phyloP scores from a whole-genome alignment of 2,113 vertebrate species.

The Nerophis lumbriciformis region DNA sequence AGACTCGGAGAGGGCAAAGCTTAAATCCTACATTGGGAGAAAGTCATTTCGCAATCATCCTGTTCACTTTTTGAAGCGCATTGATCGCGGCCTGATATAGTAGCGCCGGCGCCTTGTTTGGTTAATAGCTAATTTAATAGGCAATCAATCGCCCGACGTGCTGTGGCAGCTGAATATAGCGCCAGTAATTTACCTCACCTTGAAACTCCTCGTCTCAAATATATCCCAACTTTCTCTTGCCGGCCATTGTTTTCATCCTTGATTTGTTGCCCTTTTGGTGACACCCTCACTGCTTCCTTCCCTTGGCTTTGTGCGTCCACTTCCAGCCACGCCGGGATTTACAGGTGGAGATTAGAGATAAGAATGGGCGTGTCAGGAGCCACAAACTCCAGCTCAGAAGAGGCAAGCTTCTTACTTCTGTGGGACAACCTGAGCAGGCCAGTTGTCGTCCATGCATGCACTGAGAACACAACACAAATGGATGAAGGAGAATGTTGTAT shows the following conservation, averaged over 20 bases:
- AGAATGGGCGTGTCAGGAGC: constrained; percentile 42
- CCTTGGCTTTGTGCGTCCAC: constrained; percentile 24
- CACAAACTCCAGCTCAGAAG: constrained; percentile 46
- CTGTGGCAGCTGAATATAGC: constrained; percentile 23
- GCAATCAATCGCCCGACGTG: constrained; percentile 31
- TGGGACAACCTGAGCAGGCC: too few relatives aligned
- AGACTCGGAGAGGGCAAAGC: constrained; percentile 37
- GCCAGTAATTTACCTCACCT: constrained; percentile 50
- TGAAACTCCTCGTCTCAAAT: constrained; percentile 44
- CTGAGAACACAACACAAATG: neutral
- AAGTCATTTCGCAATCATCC: constrained; percentile 40
- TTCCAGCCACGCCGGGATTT: constrained; percentile 22
- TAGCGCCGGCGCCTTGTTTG: constrained; percentile 21
- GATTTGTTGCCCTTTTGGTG: constrained; percentile 23
- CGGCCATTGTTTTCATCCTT: constrained; percentile 34
- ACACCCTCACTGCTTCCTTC: constrained; percentile 33
- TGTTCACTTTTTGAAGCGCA: constrained; percentile 32
- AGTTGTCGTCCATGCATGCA: too few relatives aligned
- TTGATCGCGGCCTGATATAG: constrained; percentile 36
- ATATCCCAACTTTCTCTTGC: constrained; percentile 30
- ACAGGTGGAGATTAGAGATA: constrained; percentile 46
- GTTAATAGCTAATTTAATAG: constrained; percentile 39
- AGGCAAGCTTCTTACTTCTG: constrained; percentile 57
- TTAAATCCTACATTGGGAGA: constrained; percentile 35
- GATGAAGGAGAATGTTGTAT: constrained; percentile 19